A percentile compares a stretch with the other conserved stretches of the same genome.
Evolutionary conservation across 2,113 vertebrate genomes (phyloP).

Genomic region (Thalassoma bifasciatum): DNA sequence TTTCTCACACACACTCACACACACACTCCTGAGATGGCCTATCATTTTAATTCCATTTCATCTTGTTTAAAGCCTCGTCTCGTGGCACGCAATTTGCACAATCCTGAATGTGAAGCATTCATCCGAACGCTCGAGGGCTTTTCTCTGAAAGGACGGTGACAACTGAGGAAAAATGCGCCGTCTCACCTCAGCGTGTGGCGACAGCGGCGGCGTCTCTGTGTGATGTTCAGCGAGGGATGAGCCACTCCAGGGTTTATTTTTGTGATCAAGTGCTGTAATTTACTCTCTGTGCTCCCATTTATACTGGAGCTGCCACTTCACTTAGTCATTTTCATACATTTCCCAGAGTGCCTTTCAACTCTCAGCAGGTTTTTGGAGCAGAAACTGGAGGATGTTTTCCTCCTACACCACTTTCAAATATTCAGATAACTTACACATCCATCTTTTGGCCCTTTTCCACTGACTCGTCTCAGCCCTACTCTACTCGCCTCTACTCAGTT

Average conservation of each 20-base stretch:
- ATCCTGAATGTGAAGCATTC: conserved; percentile 35
- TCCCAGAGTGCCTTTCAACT: background rate
- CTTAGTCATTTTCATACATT: background rate
- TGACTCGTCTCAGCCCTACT: too few relatives aligned
- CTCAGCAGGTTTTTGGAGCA: too few relatives aligned
- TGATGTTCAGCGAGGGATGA: conserved; percentile 2
- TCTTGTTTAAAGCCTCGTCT: conserved; percentile 38
- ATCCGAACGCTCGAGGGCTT: conserved; percentile 25
- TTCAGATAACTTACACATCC: too few relatives aligned
- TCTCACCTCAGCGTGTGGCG: background rate
- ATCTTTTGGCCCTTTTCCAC: too few relatives aligned
- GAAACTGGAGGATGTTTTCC: too few relatives aligned
- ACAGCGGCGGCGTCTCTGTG: conserved; percentile 8
- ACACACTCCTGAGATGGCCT: conserved; percentile 26
- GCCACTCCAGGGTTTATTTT: background rate
- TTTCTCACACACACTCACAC: too few relatives aligned
- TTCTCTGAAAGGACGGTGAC: conserved; percentile 32
- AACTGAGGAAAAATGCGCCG: conserved; percentile 5
- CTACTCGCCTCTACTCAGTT: too few relatives aligned
- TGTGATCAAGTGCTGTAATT: conserved; percentile 51
- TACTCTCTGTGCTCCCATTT: conserved; percentile 9
- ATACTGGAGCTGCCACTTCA: background rate
- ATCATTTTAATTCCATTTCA: conserved; percentile 50
- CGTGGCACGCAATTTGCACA: conserved; percentile 13
- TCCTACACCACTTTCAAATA: too few relatives aligned